Conservation (phyloP, 1,140 invertebrate species). For the Cydia strobilella region DNA sequence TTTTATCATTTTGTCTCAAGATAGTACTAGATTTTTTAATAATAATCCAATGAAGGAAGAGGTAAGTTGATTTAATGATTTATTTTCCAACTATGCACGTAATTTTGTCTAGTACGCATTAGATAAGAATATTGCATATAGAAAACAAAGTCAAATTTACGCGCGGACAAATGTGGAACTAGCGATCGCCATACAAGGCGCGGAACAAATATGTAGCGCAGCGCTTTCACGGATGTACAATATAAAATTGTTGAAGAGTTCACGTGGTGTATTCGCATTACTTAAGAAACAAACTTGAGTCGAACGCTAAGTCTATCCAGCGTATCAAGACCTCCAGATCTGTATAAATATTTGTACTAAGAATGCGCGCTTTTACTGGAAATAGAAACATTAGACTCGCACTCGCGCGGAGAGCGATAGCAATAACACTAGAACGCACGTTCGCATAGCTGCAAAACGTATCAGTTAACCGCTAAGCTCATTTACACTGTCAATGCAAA, state of each 20-base stretch:
- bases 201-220: too few species aligned
- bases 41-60: neutral
- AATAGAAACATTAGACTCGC: neutral
- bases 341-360: neutral
- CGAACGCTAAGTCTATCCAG: neutral
- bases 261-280: neutral
- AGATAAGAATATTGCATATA: slow-evolving; percentile 26
- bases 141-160: slow-evolving; percentile 9
- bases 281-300: neutral
- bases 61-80: neutral
- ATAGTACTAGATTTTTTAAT: neutral
- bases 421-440: neutral
- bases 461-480: neutral
- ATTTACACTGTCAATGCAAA: neutral
- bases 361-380: neutral
- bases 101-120: slow-evolving; percentile 18
- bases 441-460: slow-evolving; percentile 9
- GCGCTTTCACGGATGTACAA: neutral
- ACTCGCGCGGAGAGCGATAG: neutral
- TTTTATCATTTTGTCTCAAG: neutral
- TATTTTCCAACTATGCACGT: neutral
- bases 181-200: neutral
- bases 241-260: slow-evolving; percentile 13
- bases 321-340: neutral
- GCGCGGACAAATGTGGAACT: slow-evolving; percentile 8